These are phyloP conservation scores for Actenoides lindsayi DNA, from an alignment of 2,113 vertebrate species.

Conservation along the genomic window DNA sequence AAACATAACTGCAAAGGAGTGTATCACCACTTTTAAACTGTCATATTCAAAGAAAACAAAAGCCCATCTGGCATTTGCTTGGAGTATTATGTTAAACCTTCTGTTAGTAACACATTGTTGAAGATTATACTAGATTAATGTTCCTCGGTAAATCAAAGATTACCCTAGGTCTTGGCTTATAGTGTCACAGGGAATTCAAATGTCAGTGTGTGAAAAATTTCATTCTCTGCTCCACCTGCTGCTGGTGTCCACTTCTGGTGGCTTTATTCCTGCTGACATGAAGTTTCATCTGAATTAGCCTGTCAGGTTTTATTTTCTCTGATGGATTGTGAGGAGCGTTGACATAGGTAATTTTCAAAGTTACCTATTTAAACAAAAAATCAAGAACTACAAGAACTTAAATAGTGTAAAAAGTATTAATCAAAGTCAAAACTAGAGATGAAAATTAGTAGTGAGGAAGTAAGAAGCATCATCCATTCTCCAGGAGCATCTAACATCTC, in stretches of 20 bases:
- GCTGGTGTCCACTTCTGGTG: rapidly evolving
- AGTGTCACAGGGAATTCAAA: background rate
- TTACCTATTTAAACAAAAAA: background rate
- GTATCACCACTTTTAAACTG: background rate
- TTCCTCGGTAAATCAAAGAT: background rate
- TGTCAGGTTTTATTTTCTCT: background rate
- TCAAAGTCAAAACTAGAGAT: background rate
- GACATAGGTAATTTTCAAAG: background rate
- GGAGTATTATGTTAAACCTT: background rate
- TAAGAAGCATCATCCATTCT: background rate
- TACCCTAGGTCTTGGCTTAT: background rate
- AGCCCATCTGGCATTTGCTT: background rate
- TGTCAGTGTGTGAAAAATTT: background rate
- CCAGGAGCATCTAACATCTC: background rate
- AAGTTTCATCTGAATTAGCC: background rate
- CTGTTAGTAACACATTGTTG: background rate
- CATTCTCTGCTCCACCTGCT: background rate
- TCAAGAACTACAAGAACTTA: background rate
- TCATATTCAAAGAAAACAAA: background rate
- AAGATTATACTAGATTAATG: background rate
- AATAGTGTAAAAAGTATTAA: background rate
- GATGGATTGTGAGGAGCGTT: background rate
- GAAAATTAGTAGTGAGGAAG: background rate
- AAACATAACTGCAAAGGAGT: background rate
- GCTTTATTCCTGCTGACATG: background rate